phyloP scores from a whole-genome alignment of 53 echinoderm and acorn worm genomes.

The Stichopus horrens region DNA sequence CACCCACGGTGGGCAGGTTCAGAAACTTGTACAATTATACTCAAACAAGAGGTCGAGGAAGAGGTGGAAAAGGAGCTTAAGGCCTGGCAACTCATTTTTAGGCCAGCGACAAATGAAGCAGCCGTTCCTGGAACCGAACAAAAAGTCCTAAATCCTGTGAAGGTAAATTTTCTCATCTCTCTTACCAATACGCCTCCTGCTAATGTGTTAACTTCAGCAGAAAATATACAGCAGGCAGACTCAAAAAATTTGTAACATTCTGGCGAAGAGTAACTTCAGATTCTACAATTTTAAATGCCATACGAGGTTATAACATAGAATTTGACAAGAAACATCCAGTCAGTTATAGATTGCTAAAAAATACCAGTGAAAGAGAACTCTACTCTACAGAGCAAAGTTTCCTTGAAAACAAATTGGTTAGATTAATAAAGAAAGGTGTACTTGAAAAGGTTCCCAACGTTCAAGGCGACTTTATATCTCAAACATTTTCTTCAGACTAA shows the following conservation, averaged over 20 bases:
- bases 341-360: slow-evolving; percentile 1
- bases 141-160: slow-evolving; percentile 7
- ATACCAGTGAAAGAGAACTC: background rate
- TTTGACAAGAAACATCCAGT: slow-evolving; percentile 36
- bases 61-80: background rate
- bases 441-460: slow-evolving; percentile 27
- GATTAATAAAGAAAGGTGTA: slow-evolving; percentile 29
- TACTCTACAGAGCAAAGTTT: background rate
- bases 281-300: slow-evolving; percentile 34
- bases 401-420: background rate
- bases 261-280: slow-evolving; percentile 53
- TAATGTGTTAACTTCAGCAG: background rate
- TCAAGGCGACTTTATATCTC: slow-evolving; percentile 38
- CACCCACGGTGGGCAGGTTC: slow-evolving; percentile 18
- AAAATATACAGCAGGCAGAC: slow-evolving; percentile 31
- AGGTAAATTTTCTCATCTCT: slow-evolving; percentile 12
- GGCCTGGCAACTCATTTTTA: slow-evolving; percentile 39
- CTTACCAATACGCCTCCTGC: background rate
- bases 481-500: slow-evolving; percentile 45
- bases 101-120: slow-evolving; percentile 47
- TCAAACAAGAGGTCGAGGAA: slow-evolving; percentile 21
- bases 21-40: background rate
- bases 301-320: slow-evolving; percentile 47
- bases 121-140: slow-evolving; percentile 8
- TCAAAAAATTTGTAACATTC: background rate